Base-by-base conservation (phyloP, 2,888 invertebrate genomes). In the Imbricaverruca yamaguchii region DNA sequence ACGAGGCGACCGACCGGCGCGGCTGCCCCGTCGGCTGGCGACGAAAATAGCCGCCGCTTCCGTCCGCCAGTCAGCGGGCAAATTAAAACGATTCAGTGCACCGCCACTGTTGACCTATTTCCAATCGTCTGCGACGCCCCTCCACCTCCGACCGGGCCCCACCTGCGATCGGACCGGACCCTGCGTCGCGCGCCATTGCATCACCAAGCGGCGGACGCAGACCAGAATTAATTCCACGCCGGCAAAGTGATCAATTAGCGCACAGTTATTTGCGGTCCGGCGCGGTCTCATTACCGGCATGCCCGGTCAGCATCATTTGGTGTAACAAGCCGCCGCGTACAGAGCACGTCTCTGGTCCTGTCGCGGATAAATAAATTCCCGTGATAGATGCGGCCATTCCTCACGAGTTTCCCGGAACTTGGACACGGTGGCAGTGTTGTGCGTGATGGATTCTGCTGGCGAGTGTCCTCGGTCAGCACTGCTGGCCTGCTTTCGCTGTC, bases 321-420 rank as follows among this genome's bases (percentile, higher is more conserved):
- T 7, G 39, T 23, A 23, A 9, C 23, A 23, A 23, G 10, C 9
- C 10, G 21, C 11, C 65, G 21, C 65, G 23, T 23, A 9, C 69
- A 18, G 18, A 18, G 61, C 15, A 25, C 15, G 25, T 25, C 69
- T 8, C 69, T 69, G 59, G 15, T 55, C 74, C 53, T 55, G 55
- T 74, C 74, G 9, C 39, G 21, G 8, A n/a, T 55, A 53, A 74
- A 74, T 74, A 74, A 55, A 53, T 55, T 53, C 39, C 55, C 18
- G 9, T 74, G 74, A 74, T 74, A 9, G 74, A 74, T 74, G 74
- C 74, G 55, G 55, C 18, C 74, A 74, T 74, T 74, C 53, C 53
- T 74, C 74, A 74, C 10, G 55, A 9, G 55, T 55, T 74, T 55
- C 55, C 53, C 15, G 8, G 21, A 55, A 74, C 55, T 74, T 74